phyloP scores from a whole-genome alignment of 2,797 vertebrate species.

The Sternotherus odoratus region DNA sequence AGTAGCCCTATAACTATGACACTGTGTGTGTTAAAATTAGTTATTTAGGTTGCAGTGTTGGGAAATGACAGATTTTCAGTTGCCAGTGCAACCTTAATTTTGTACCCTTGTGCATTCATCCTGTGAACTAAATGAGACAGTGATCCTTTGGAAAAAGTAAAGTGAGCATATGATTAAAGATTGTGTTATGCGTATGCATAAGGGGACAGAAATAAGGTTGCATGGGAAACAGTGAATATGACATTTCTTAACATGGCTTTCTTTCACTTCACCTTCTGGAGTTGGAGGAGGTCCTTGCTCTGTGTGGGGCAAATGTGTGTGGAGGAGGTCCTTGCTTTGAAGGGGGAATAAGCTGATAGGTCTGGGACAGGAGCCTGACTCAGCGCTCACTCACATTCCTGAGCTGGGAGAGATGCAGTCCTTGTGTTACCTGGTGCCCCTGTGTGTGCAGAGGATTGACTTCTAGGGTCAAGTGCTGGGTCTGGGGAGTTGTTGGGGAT shows the following conservation, averaged over 20 bases:
- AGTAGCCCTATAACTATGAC: too few relatives aligned
- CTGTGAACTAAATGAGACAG: not conserved
- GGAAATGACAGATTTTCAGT: too few relatives aligned
- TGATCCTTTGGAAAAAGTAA: not conserved
- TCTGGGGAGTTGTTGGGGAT: not conserved
- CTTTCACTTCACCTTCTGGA: not conserved
- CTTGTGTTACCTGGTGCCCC: not conserved
- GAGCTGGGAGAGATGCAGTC: too few relatives aligned
- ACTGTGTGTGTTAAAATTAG: too few relatives aligned
- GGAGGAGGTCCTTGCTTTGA: not conserved
- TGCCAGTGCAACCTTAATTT: too few relatives aligned
- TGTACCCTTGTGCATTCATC: too few relatives aligned
- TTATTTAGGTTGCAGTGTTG: too few relatives aligned
- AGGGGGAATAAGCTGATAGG: not conserved
- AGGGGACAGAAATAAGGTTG: not conserved
- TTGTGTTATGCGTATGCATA: too few relatives aligned
- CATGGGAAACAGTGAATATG: not conserved
- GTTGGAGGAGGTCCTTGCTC: not conserved
- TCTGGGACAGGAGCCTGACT: not conserved
- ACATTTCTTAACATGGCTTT: not conserved
- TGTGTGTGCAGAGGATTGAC: not conserved
- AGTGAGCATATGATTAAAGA: not conserved
- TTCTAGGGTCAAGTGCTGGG: not conserved
- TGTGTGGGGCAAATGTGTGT: not conserved
- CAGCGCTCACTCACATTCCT: too few relatives aligned